Conservation (phyloP, 2,113 vertebrate species). For the Saccopteryx leptura region DNA sequence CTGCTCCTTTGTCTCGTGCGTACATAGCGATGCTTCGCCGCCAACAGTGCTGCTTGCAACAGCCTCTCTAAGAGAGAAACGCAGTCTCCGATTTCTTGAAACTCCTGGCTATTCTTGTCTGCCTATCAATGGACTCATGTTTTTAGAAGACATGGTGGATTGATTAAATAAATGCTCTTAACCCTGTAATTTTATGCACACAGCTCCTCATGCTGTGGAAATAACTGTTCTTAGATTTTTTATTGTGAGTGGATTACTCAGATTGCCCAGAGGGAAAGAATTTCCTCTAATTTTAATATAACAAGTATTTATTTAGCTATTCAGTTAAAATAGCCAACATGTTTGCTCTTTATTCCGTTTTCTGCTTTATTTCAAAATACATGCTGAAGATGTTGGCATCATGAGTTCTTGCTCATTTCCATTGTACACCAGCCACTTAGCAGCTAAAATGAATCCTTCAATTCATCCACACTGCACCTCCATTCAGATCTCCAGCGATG, state of each 20-base stretch:
- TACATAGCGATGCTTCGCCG: background rate
- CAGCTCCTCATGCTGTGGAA: constrained; percentile 76
- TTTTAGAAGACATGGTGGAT: constrained; percentile 64
- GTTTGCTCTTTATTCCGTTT: constrained; percentile 53
- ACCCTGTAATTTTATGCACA: constrained; percentile 76
- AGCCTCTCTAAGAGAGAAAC: background rate
- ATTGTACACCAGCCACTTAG: background rate
- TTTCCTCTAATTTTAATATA: constrained; percentile 80
- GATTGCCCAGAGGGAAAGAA: constrained; percentile 71
- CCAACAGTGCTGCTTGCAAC: rapidly evolving
- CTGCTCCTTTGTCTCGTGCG: background rate
- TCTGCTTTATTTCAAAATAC: constrained; percentile 16
- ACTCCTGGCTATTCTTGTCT: background rate
- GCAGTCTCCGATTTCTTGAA: background rate
- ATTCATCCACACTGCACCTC: rapidly evolving
- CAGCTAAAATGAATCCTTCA: rapidly evolving
- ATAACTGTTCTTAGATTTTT: constrained; percentile 77
- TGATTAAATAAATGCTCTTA: constrained; percentile 76
- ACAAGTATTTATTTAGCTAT: constrained; percentile 71
- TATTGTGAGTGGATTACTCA: constrained; percentile 74
- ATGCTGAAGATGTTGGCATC: background rate
- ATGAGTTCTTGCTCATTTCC: background rate
- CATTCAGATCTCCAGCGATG: background rate
- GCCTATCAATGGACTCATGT: background rate
- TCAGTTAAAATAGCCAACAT: constrained; percentile 62